Evolutionary conservation across 2,888 invertebrate species (phyloP), one percentile per base, ranked within the genome.

Genomic region (Pristionchus arcanus): DNA sequence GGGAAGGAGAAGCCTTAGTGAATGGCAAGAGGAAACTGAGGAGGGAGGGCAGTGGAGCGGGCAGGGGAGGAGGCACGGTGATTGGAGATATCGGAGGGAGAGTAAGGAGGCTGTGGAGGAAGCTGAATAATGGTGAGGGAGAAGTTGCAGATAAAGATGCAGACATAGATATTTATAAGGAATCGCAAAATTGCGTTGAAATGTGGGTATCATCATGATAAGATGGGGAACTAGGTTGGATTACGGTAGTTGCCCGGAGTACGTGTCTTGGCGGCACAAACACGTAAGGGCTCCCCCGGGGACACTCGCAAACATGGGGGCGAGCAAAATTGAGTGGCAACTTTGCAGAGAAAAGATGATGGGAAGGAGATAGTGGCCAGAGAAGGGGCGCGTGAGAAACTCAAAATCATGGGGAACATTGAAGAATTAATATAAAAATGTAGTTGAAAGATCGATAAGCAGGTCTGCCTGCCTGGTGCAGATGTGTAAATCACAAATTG

Each of bases 11-110:
- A 31, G 49, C 59, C 74, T 34, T 85, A 59, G 87, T 90, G 85
- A 66, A 90, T 85, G 88, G 90, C 63, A 87, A 90, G 77, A 85
- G 59, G 25, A 89, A 81, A 31, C 53, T 74, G 89, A 84, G 84
- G 74, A 87, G 83, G 34, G 84, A 87, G 84, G 68, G 83, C 37
- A 74, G 87, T 11, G 55, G 66, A 42, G 55, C 53, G 63, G 68
- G 83, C n/a, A 49, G 85, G 3, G 63, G 66, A 74, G 49, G 85
- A 89, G 74, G 53, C 25, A 66, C 28, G 11, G 88, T 71, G 25
- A 87, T 87, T 16, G 42, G 49, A 74, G 88, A 88, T 7, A 74
- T 71, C 21, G 88, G 74, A 74, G 88, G 74, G 34, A 16, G 77
- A 74, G 88, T 88, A 31, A 74, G 88, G 16, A 88, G 74, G 34